Percentiles rank a stretch among this genome's conserved stretches.
phyloP scores from a whole-genome alignment of 2,113 vertebrate species.

The Mandrillus leucophaeus region DNA sequence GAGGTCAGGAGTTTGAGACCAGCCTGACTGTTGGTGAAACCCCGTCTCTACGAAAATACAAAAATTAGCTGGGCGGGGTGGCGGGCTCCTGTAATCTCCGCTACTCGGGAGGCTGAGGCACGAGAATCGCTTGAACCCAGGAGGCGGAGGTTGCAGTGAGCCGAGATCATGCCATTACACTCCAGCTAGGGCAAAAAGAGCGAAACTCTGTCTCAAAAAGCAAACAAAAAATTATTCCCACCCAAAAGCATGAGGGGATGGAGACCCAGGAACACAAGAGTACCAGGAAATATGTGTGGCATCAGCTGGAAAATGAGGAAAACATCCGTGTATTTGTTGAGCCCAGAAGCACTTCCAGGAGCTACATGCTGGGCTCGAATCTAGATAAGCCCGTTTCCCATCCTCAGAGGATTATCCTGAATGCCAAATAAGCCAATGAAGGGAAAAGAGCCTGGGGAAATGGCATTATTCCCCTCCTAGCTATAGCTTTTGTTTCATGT shows the following conservation, averaged over 20 bases:
- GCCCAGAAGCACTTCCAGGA: not conserved
- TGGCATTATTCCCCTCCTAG: not conserved
- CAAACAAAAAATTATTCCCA: not conserved
- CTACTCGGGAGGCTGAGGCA: no score
- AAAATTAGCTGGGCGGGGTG: no score
- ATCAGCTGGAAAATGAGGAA: not conserved
- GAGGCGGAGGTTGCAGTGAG: no score
- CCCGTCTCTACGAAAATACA: no score
- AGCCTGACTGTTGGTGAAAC: no score
- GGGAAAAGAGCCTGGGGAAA: not conserved
- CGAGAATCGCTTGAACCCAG: no score
- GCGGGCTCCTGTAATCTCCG: no score
- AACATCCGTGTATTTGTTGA: not conserved
- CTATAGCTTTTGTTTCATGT: conserved; percentile 26
- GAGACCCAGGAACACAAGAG: not conserved
- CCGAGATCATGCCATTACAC: no score
- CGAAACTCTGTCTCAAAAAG: no score
- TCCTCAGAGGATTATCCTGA: not conserved
- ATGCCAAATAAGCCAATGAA: not conserved
- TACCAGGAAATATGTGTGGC: not conserved
- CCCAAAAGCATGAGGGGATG: not conserved
- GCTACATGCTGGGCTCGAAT: not conserved
- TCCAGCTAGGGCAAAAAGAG: no score
- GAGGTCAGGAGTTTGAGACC: no score
- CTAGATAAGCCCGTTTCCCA: not conserved